These are phyloP conservation scores for Drosophila borealis DNA, from an alignment of 2,888 invertebrate genomes.

Conservation along the genomic window DNA sequence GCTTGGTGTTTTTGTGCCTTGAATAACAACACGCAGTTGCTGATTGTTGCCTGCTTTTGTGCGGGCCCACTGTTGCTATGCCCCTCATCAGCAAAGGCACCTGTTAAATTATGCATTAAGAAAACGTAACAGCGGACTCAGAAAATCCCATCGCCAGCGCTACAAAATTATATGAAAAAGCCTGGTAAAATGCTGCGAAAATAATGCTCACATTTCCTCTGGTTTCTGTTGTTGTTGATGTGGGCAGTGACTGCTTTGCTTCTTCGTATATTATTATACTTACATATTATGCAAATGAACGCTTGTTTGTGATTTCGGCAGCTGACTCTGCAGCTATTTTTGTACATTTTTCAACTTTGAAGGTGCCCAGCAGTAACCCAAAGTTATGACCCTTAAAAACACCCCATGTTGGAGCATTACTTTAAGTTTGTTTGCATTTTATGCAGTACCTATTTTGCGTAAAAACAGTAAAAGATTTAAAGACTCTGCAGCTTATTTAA, in stretches of 20 bases:
- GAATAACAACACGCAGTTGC: conserved; percentile 77
- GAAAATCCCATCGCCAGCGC: conserved; percentile 26
- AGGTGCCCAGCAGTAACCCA: conserved; percentile 25
- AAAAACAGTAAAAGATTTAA: neutral
- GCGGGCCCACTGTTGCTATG: conserved; percentile 47
- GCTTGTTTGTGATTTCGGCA: conserved; percentile 68
- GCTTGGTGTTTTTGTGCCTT: conserved; percentile 59
- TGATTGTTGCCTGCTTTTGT: conserved; percentile 75
- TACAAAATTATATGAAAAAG: conserved; percentile 42
- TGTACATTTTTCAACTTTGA: conserved; percentile 32
- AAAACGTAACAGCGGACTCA: conserved; percentile 39
- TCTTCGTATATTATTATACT: conserved; percentile 30
- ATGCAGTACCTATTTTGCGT: neutral
- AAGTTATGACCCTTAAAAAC: conserved; percentile 13
- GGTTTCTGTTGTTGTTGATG: conserved; percentile 11
- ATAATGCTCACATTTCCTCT: conserved; percentile 26
- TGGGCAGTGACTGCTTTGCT: conserved; percentile 39
- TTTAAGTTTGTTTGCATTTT: conserved; percentile 5
- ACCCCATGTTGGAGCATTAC: neutral
- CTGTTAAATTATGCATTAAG: conserved; percentile 80
- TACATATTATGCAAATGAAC: conserved; percentile 75
- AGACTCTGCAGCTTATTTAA: neutral
- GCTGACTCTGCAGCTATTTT: conserved; percentile 24
- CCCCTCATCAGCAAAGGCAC: conserved; percentile 38
- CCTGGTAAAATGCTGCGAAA: conserved; percentile 39